Evolutionary conservation across 2,113 vertebrate species (phyloP).

Genomic region (Rallus limicola): DNA sequence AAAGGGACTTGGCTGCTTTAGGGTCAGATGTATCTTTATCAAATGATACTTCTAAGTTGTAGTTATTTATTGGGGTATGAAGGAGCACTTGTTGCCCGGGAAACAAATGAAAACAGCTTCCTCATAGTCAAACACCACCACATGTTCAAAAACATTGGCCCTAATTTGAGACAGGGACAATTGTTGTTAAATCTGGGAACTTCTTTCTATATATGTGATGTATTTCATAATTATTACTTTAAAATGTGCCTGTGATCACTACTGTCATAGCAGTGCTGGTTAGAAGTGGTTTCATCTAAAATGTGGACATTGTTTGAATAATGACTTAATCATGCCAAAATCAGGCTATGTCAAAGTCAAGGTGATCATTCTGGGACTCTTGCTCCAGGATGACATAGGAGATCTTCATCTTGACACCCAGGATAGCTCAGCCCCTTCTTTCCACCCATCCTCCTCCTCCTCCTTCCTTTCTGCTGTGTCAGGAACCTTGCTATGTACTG

Average conservation of each 20-base stretch:
- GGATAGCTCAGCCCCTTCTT: not conserved
- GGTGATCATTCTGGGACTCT: not conserved
- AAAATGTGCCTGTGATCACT: not conserved
- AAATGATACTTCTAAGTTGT: conserved; percentile 17
- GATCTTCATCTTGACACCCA: not conserved
- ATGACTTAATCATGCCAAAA: not conserved
- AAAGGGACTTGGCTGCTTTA: conserved; percentile 26
- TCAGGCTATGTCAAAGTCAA: not conserved
- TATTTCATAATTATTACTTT: not conserved
- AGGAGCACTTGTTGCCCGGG: conserved; percentile 41
- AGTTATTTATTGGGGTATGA: conserved; percentile 27
- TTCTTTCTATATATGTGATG: not conserved
- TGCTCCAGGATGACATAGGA: not conserved
- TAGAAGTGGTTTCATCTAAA: not conserved
- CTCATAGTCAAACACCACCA: not conserved
- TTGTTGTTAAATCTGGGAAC: not conserved
- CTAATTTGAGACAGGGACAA: conserved; percentile 21
- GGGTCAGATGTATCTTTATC: conserved; percentile 39
- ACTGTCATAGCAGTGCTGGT: not conserved
- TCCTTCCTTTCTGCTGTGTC: not conserved
- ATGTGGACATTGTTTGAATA: not conserved
- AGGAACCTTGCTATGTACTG: not conserved
- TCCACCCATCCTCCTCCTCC: not conserved
- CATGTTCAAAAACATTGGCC: not conserved
- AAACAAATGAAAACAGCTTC: conserved; percentile 50